Evolutionary conservation across 2,888 invertebrate genomes (phyloP).

Genomic region (Agrotis puta): DNA sequence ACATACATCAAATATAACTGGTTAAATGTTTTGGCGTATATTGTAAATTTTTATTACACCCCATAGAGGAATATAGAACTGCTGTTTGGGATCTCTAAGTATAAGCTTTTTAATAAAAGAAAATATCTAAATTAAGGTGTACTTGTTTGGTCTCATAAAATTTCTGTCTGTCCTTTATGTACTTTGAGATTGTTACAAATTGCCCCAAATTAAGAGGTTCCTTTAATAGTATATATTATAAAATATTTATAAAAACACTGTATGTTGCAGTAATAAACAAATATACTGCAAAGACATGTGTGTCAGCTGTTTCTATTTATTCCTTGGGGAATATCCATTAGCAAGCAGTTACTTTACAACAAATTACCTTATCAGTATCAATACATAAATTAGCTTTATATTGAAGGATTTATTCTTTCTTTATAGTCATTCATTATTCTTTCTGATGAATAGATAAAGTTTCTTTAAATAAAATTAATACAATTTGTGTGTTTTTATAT

Average conservation of each 20-base stretch:
- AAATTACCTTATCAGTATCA: background rate
- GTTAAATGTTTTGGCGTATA: background rate
- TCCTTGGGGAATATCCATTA: background rate
- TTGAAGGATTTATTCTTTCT: background rate
- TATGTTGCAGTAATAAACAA: background rate
- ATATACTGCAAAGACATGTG: background rate
- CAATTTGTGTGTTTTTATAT: slow-evolving; percentile 5
- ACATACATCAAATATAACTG: background rate
- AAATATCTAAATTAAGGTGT: background rate
- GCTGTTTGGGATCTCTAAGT: background rate
- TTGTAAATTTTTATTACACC: background rate
- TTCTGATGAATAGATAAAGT: too few relatives aligned
- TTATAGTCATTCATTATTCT: too few relatives aligned
- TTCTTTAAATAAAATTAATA: slow-evolving; percentile 5
- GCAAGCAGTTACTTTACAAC: background rate
- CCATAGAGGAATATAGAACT: background rate
- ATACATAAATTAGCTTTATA: background rate
- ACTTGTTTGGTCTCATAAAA: background rate
- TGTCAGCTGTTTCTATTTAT: slow-evolving; percentile 22
- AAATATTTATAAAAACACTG: background rate
- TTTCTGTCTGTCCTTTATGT: background rate
- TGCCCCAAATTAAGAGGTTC: background rate
- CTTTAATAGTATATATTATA: background rate
- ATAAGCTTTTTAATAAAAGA: background rate
- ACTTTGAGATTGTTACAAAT: background rate